These are phyloP conservation scores for Hyphantria cunea DNA, from an alignment of 1,140 invertebrate genomes.

Conservation along the genomic window DNA sequence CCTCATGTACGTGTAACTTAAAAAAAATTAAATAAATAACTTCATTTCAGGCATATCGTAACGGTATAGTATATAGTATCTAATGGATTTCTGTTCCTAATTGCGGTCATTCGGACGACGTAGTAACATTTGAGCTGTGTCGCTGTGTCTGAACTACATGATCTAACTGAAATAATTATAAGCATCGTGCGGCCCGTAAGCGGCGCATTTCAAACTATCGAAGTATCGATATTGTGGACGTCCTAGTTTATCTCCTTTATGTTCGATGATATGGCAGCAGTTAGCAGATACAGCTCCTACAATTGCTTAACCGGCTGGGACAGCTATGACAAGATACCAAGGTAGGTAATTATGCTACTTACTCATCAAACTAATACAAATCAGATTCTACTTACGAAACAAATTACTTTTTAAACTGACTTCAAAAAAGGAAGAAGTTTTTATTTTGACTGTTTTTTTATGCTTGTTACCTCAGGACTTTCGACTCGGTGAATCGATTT, in stretches of 20 bases:
- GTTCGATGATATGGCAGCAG: conserved; percentile 45
- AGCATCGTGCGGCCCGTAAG: background rate
- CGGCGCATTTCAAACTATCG: background rate
- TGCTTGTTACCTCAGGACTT: too few relatives aligned
- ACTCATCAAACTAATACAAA: too few relatives aligned
- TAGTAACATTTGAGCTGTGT: background rate
- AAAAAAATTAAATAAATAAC: background rate
- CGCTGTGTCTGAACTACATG: background rate
- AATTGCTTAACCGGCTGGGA: conserved; percentile 94
- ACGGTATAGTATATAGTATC: background rate
- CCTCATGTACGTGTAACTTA: too few relatives aligned
- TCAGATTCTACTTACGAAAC: background rate
- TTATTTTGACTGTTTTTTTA: too few relatives aligned
- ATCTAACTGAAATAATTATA: background rate
- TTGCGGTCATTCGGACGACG: background rate
- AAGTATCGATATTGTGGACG: background rate
- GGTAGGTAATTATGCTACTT: conserved; percentile 81
- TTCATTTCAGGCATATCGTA: background rate
- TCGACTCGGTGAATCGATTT: too few relatives aligned
- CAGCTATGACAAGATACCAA: conserved; percentile 93
- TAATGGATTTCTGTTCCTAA: background rate
- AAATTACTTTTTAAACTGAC: too few relatives aligned
- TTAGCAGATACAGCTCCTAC: conserved; percentile 89
- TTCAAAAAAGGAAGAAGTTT: too few relatives aligned
- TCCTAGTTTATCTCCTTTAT: too few relatives aligned